A percentile compares a stretch with the other conserved stretches of the same genome.
Evolutionary conservation across 2,888 invertebrate genomes (phyloP).

Genomic region (Watsonalla cultraria): DNA sequence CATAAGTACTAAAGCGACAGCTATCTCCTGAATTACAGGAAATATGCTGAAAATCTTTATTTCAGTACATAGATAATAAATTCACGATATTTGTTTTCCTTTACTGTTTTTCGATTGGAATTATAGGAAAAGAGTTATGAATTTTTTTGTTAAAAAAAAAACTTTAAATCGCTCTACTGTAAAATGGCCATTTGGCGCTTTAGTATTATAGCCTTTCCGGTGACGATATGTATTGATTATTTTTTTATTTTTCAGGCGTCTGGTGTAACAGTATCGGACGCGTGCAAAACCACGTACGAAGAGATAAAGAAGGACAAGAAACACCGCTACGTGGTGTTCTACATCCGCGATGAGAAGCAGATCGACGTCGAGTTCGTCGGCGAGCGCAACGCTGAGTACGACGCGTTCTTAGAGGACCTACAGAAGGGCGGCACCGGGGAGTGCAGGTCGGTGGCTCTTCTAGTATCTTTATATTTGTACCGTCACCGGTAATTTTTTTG

Average conservation of each 20-base stretch:
- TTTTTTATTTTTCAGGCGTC: conserved; percentile 84
- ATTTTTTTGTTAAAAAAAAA: too few species aligned
- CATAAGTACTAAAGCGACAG: too few species aligned
- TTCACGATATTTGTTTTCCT: too few species aligned
- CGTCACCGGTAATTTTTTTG: too few species aligned
- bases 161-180: too few species aligned
- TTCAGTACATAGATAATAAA: too few species aligned
- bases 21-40: too few species aligned
- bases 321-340: conserved; percentile 97
- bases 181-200: too few species aligned
- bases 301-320: conserved; percentile 99
- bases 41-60: too few species aligned
- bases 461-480: background rate
- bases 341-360: conserved; percentile 96
- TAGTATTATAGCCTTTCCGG: too few species aligned
- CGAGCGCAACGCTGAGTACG: conserved; percentile 93
- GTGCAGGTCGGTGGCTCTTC: conserved; percentile 82
- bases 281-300: conserved; percentile 96
- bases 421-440: conserved; percentile 94
- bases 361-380: conserved; percentile 97
- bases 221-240: conserved; percentile 7
- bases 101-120: too few species aligned
- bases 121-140: too few species aligned
- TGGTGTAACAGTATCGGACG: conserved; percentile 97
- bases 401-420: conserved; percentile 95